Base-by-base conservation (phyloP, 2,888 invertebrate genomes). In the Idaea dimidiata region DNA sequence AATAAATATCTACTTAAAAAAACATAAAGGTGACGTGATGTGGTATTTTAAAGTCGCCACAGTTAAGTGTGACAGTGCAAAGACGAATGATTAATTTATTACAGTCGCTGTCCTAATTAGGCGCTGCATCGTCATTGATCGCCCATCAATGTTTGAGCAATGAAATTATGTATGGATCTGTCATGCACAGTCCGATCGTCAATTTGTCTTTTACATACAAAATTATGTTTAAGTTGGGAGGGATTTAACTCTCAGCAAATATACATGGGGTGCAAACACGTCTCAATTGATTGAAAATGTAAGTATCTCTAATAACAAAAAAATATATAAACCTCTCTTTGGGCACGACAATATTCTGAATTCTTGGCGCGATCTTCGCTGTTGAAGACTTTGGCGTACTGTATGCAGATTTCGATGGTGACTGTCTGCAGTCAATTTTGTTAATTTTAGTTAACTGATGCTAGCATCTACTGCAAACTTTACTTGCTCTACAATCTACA, bases 281-380 rank as follows among this genome's bases (percentile, higher is more conserved):
- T 24, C 24, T 24, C 5, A 1, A 43, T 43, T 43, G 43, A 43
- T 43, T 43, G 43, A 17, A 58, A 62, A 32, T 43, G 18, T 18
- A 32, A 31, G 18, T 18, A 32, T 55, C 5, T 58, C 53, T 57
- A 66, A 43, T 56, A 67, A 63, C 63, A 31, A 60, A 68, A 64
- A 62, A 69, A 67, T 62, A 66, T 70, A 69, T 63, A 63, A 77
- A 86, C 86, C 87, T 87, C 74, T 86, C 80, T 16, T 72, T 71
- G 0, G 87, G 88, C 6, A 87, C 84, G 24, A 85, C 71, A 43
- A 88, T 76, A 32, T 75, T 65, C 24, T 79, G 69, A 1, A 81
- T 69, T 72, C 84, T 79, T 66, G 43, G 43, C 43, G 14, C 10
- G 43, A 72, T 72, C 63, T 81, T 81, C 16, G 64, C 63, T 59